Evolutionary conservation across 2,113 vertebrate species (phyloP).

Genomic region (Noctilio leporinus): DNA sequence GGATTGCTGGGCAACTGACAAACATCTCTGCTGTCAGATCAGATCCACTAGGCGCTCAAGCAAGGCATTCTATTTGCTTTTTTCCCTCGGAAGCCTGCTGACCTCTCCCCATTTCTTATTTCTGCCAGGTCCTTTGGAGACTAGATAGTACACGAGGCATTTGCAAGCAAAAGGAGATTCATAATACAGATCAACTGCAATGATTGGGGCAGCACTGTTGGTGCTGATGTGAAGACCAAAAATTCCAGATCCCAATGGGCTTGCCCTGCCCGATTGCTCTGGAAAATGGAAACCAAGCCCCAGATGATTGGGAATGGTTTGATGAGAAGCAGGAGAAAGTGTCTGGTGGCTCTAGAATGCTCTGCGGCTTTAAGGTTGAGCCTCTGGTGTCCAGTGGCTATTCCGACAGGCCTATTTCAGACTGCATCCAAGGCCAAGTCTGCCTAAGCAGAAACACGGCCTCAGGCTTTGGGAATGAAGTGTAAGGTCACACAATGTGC

Average conservation of each 20-base stretch:
- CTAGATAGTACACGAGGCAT: constrained; percentile 66
- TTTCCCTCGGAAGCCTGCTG: neutral
- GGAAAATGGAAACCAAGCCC: constrained; percentile 70
- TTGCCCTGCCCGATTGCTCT: constrained; percentile 43
- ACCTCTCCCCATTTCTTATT: neutral
- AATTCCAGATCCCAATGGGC: constrained; percentile 61
- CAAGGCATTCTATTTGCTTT: constrained; percentile 57
- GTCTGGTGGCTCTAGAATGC: constrained; percentile 62
- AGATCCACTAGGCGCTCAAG: constrained; percentile 62
- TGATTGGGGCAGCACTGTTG: constrained; percentile 44
- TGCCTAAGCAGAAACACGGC: neutral
- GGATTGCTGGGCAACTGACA: constrained; percentile 47
- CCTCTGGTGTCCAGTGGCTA: neutral
- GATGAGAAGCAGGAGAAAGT: constrained; percentile 73
- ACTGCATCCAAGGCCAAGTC: neutral
- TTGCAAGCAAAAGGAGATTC: constrained; percentile 69
- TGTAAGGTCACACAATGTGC: neutral
- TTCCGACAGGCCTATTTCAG: constrained; percentile 44
- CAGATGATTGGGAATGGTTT: constrained; percentile 43
- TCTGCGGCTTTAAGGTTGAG: constrained; percentile 33
- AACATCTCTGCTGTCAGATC: constrained; percentile 57
- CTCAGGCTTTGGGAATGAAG: neutral
- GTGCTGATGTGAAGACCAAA: constrained; percentile 55
- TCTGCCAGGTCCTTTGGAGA: constrained; percentile 44
- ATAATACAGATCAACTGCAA: constrained; percentile 51